A percentile compares a stretch with the other conserved stretches of the same genome.
phyloP scores from a whole-genome alignment of 1,140 invertebrate genomes.

The Teleopsis dalmanni region DNA sequence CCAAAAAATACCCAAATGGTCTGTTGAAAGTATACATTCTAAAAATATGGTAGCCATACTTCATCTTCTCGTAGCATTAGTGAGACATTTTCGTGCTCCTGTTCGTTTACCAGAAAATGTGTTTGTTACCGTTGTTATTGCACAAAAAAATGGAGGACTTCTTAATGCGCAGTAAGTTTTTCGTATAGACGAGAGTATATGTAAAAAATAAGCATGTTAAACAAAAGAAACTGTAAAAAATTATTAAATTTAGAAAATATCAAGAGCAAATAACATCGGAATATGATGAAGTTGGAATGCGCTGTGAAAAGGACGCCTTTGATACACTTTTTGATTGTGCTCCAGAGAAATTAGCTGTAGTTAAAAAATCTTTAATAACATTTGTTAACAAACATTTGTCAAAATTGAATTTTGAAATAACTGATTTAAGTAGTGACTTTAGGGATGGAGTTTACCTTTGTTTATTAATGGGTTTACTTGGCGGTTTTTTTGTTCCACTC shows the following conservation, averaged over 20 bases:
- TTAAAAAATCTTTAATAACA: slow-evolving; percentile 93
- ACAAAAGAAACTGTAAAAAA: slow-evolving; percentile 7
- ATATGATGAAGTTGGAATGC: slow-evolving; percentile 90
- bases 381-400: slow-evolving; percentile 98
- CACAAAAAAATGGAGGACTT: slow-evolving; percentile 56
- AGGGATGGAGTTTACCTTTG: slow-evolving; percentile 96
- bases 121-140: slow-evolving; percentile 79
- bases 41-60: slow-evolving; percentile 95
- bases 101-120: slow-evolving; percentile 95
- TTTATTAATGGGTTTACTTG: slow-evolving; percentile 89
- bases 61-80: slow-evolving; percentile 87
- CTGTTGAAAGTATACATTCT: slow-evolving; percentile 88
- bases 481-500: slow-evolving; percentile 97
- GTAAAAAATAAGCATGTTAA: neutral
- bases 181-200: too few species aligned
- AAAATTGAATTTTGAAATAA: slow-evolving; percentile 93
- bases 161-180: slow-evolving; percentile 40
- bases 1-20: slow-evolving; percentile 70
- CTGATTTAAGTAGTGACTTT: slow-evolving; percentile 90
- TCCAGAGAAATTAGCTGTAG: slow-evolving; percentile 93
- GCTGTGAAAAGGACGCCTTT: slow-evolving; percentile 94
- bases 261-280: slow-evolving; percentile 88
- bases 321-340: slow-evolving; percentile 98
- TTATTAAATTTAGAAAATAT: slow-evolving; percentile 55
- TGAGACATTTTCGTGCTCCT: slow-evolving; percentile 88